Evolutionary conservation across 2,113 vertebrate species (phyloP).

Genomic region (Oxygymnocypris stewartii): DNA sequence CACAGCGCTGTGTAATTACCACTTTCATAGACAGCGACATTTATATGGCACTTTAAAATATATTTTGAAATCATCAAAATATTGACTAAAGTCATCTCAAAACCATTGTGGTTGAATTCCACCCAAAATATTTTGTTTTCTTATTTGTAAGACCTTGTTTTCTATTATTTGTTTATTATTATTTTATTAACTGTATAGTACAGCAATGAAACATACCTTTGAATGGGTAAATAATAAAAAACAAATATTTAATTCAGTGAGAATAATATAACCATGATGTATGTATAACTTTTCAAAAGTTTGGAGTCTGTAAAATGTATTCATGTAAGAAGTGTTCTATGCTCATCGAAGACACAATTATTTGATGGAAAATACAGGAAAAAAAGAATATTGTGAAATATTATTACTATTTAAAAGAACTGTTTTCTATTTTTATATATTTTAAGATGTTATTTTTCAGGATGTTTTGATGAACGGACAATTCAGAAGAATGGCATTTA

Average conservation of each 20-base stretch:
- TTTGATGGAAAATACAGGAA: not conserved
- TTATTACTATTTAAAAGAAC: no score
- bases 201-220: no score
- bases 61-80: not conserved
- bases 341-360: not conserved
- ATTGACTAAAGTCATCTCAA: not conserved
- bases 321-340: no score
- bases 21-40: not conserved
- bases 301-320: no score
- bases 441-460: not conserved
- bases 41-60: not conserved
- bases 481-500: no score
- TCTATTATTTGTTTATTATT: no score
- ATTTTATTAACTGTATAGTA: no score
- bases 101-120: no score
- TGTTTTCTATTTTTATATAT: not conserved
- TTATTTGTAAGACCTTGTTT: not conserved
- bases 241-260: no score
- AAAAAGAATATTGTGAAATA: not conserved
- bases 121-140: not conserved
- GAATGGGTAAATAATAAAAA: not conserved
- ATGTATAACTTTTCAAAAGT: no score
- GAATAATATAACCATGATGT: no score
- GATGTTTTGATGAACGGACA: no score
- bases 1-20: not conserved